Evolutionary conservation across 2,797 vertebrate genomes (phyloP), one percentile per base, ranked within the genome.

Genomic region (Clarias platycephalus): DNA sequence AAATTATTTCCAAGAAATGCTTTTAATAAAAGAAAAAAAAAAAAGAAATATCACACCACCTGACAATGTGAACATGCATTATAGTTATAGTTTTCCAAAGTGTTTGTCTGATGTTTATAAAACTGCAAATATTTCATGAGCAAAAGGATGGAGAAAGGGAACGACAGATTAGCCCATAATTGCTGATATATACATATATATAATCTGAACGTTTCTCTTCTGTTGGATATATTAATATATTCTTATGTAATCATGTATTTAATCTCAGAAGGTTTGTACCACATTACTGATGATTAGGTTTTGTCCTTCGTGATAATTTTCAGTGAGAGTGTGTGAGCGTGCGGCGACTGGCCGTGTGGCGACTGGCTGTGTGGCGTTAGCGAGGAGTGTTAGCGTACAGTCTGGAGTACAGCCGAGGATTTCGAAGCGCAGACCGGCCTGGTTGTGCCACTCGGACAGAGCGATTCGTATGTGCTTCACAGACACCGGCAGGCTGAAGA

Each of bases 341-440:
- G 24, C 37, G 10, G 20, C 18, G 67, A 22, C 34, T 6, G 40
- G 70, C 24, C 10, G 28, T 6, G 53, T 22, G 75, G 57, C 24
- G 26, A n/a, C 34, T 6, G 40, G 70, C 24, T 7, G 28, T 6
- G 53, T 22, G 75, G 57, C 24, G 26, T 22, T 70, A 18, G 16
- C 5, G 6, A 71, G 24, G 68, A 8, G 44, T 18, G 44, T 58
- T 28, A 5, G 40, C 74, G n/a, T 85, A 96, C 95, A 95, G 91
- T 94, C 91, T 0, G 95, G 94, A 0, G 88, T 85, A 88, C 95
- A 96, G 26, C 95, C 95, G 28, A 95, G 88, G 40, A 95, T 75
- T 0, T 96, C 95, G 20, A 96, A 93, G 15, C 95, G 93, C 71
- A 96, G 92, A 3, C 95, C 95, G 0, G 86, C 87, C 85, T 93